phyloP scores from a whole-genome alignment of 2,113 vertebrate species.

The Rhabdomys dilectus region DNA sequence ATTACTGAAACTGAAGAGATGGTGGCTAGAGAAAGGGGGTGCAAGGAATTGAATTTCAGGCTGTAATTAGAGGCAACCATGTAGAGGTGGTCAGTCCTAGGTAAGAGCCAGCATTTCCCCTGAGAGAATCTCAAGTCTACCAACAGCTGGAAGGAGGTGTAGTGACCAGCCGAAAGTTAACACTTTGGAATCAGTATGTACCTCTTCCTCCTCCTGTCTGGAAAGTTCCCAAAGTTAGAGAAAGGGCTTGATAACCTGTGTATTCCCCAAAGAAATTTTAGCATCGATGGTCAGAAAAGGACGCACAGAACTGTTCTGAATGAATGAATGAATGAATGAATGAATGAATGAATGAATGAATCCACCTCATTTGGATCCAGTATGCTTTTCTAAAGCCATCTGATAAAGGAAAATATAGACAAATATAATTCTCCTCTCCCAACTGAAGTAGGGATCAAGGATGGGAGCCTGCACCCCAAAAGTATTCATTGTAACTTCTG shows the following conservation, averaged over 20 bases:
- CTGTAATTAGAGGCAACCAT: too few species aligned
- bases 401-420: neutral
- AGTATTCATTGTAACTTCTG: fast-evolving
- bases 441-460: neutral
- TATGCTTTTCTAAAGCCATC: neutral
- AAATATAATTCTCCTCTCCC: neutral
- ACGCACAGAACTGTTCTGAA: neutral
- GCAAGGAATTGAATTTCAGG: neutral
- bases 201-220: neutral
- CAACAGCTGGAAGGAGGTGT: neutral
- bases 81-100: neutral
- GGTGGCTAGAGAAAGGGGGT: neutral
- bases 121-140: neutral
- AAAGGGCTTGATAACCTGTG: neutral
- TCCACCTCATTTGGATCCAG: neutral
- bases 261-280: neutral
- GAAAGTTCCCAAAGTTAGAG: neutral
- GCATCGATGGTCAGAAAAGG: neutral
- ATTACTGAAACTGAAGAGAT: neutral
- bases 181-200: neutral
- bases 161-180: neutral
- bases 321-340: neutral
- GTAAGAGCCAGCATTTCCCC: neutral
- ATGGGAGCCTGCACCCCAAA: too few species aligned
- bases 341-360: neutral